phyloP scores from a whole-genome alignment of 1,140 invertebrate species.

The Conus betulinus region DNA sequence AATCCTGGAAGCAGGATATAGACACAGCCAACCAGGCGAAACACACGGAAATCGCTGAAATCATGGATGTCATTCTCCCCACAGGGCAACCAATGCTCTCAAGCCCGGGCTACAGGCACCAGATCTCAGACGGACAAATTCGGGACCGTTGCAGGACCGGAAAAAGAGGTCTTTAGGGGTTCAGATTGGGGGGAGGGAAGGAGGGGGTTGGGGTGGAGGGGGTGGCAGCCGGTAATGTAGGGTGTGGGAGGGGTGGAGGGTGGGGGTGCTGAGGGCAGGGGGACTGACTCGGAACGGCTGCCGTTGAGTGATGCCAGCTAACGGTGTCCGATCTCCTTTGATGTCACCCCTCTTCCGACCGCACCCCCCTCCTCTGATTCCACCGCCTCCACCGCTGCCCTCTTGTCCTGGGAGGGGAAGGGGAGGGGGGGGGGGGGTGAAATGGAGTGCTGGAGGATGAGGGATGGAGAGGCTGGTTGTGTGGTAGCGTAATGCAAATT shows the following conservation, averaged over 20 bases:
- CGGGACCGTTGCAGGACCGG: no score
- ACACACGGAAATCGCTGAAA: no score
- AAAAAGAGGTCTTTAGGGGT: no score
- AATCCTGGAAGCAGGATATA: no score
- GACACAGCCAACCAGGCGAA: no score
- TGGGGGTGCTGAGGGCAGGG: not conserved
- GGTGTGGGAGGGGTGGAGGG: not conserved
- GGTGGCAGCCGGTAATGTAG: not conserved
- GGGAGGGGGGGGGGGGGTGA: not conserved
- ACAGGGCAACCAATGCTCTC: no score
- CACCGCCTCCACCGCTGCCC: not conserved
- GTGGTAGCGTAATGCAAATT: constrained; percentile 27
- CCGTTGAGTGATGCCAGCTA: not conserved
- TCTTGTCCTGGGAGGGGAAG: not conserved
- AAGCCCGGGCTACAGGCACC: no score
- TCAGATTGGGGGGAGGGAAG: not conserved
- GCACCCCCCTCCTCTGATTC: not conserved
- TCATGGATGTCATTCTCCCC: no score
- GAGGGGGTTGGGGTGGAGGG: not conserved
- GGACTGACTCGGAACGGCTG: not conserved
- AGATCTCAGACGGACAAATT: no score
- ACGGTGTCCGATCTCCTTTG: constrained; percentile 16
- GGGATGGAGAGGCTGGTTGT: not conserved
- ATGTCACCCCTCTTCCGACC: constrained; percentile 7
- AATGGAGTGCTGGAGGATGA: not conserved